Base-by-base conservation (phyloP, 2,113 vertebrate genomes). In the Leucosticte australis region DNA sequence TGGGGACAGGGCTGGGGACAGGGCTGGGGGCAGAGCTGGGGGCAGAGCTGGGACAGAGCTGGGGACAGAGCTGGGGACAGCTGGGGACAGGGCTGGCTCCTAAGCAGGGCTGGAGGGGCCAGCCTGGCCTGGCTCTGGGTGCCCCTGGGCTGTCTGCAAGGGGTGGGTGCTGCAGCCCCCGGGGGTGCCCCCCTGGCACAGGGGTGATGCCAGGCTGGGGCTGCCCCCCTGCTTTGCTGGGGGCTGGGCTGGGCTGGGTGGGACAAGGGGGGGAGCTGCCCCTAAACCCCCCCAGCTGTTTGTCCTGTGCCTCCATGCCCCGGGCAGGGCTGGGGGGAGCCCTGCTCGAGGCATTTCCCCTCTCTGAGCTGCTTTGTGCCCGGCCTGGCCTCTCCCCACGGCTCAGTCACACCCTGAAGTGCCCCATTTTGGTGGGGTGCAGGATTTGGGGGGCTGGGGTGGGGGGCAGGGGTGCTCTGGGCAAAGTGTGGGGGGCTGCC, bases 231-330 rank as follows among this genome's bases (percentile, higher is more conserved):
- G 55, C 55, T 15, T 9, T 33, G 0, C 28, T 6, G 15, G 12
- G 44, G 4, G 4, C 44, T 7, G 2, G n/a, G 46, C 13, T 21
- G 39, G 16, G 3, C 59, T 16, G 31, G 6, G 31, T 41, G 50
- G 42, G 73, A 46, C 10, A 10, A 59, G 28, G 28, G 31, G 20
- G 20, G 31, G 5, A 71, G 27, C 64, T 65, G 46, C 17, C 80
- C 71, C 55, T 9, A 2, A 7, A 1, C 0, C 2, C 23, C 56
- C 19, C 14, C 24, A 7, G 39, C 1, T 7, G 63, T 53, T 7
- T n/a, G 50, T 28, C 12, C 30, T 21, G n/a, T 12, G 15, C 44
- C 65, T 30, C 0, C 0, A 6, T 33, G 7, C 15, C 42, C 42
- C 1, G 1, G 42, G 26, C 42, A 56, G 67, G 24, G 37, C n/a